Evolutionary conservation across 2,113 vertebrate species (phyloP).

Genomic region (Elachura formosa): DNA sequence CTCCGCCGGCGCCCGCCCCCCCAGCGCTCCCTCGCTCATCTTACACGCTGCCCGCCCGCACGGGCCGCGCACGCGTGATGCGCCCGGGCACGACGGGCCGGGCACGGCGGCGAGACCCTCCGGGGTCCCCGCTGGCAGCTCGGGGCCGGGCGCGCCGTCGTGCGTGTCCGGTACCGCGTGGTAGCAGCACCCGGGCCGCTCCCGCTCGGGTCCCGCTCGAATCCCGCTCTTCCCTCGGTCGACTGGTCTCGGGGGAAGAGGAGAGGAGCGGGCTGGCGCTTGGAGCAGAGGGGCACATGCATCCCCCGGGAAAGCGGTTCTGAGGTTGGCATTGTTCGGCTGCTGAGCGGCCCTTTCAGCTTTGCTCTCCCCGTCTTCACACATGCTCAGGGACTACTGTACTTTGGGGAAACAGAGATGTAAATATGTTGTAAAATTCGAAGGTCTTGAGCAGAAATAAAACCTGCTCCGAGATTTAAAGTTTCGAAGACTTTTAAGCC

Average conservation of each 20-base stretch:
- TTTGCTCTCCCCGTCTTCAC: neutral
- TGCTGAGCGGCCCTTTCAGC: neutral
- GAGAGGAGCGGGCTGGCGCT: neutral
- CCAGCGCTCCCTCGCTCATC: constrained; percentile 75
- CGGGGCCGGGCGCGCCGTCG: no score
- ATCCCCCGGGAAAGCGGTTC: neutral
- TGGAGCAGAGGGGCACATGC: neutral
- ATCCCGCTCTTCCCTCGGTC: neutral
- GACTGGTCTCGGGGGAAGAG: neutral
- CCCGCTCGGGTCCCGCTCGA: no score
- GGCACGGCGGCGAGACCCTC: neutral
- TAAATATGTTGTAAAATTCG: neutral
- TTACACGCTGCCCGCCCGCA: constrained; percentile 84
- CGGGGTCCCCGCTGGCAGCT: neutral
- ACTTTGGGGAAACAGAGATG: no score
- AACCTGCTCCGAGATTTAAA: neutral
- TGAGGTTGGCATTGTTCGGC: neutral
- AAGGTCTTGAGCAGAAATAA: neutral
- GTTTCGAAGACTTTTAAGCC: neutral
- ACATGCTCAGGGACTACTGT: neutral
- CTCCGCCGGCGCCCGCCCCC: constrained; percentile 70
- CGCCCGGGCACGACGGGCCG: neutral
- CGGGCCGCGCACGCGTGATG: constrained; percentile 61
- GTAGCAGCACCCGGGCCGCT: no score
- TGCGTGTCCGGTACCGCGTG: no score